A percentile compares a stretch with the other conserved stretches of the same genome.
These are phyloP conservation scores for Clytia hemisphaerica DNA, from an alignment of 30 jellyfish, hydroid and myxozoan species.

Conservation along the genomic window DNA sequence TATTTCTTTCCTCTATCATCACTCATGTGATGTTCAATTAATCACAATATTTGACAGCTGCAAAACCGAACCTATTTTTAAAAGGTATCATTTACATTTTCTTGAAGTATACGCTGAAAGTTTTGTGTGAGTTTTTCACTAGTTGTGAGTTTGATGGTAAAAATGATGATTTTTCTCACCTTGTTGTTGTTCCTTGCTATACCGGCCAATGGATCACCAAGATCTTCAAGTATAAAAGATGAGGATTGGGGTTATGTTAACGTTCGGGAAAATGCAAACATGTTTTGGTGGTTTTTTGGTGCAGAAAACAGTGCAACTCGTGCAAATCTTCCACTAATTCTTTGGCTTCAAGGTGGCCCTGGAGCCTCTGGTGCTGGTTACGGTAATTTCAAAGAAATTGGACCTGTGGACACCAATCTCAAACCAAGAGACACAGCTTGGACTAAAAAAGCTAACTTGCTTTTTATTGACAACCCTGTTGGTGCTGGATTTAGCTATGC, in stretches of 20 bases:
- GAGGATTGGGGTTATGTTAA: slow-evolving; percentile 93
- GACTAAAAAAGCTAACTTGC: slow-evolving; percentile 52
- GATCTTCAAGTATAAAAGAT: too few relatives aligned
- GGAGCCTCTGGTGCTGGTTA: slow-evolving; percentile 88
- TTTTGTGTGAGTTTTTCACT: too few relatives aligned
- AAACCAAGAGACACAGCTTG: slow-evolving; percentile 71
- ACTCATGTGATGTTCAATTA: too few relatives aligned
- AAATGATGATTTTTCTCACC: too few relatives aligned
- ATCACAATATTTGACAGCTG: too few relatives aligned
- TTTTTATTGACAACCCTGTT: slow-evolving; percentile 85
- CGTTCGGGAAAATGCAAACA: slow-evolving; percentile 75
- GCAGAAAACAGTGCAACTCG: slow-evolving; percentile 45
- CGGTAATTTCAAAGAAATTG: slow-evolving; percentile 76
- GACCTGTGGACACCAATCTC: slow-evolving; percentile 64
- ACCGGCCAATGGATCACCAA: too few relatives aligned
- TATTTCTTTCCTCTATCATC: too few relatives aligned
- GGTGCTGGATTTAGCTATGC: slow-evolving; percentile 92
- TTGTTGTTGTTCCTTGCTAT: too few relatives aligned
- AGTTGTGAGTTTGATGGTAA: too few relatives aligned
- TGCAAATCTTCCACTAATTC: slow-evolving; percentile 44
- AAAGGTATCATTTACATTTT: too few relatives aligned
- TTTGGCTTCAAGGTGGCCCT: slow-evolving; percentile 97
- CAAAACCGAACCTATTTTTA: too few relatives aligned
- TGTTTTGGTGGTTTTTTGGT: slow-evolving; percentile 92
- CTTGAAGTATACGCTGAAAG: too few relatives aligned